Base-by-base conservation (phyloP, 2,888 invertebrate species). In the Eugnorisma glareosa region DNA sequence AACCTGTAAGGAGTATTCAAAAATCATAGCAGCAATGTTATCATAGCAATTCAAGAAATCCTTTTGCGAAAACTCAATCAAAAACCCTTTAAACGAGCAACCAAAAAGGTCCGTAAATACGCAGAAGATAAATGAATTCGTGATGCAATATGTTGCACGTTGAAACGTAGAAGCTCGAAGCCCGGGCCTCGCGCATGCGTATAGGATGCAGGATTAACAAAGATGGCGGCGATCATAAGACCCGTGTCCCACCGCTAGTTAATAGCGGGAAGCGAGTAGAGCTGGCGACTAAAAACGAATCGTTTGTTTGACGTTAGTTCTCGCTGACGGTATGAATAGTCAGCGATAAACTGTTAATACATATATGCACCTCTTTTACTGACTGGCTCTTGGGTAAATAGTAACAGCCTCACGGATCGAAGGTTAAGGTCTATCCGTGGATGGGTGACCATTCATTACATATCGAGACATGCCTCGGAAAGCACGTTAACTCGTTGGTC, bases 161-260 rank as follows among this genome's bases (percentile, higher is more conserved):
- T 79, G 70, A 37, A 57, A 45, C 37, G 43, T 37, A n/a, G n/a
- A 57, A 69, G 57, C 45, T 51, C 31, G 11, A 18, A 1, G 37
- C 28, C 24, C 35, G 24, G 8, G 18, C 0, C 31, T 13, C 54
- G n/a, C 76, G 80, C 80, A 59, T 70, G 76, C 76, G 80, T 11
- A 18, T 57, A n/a, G 37, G 45, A 59, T 10, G 69, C 79, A 68
- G 75, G 51, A 67, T 67, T n/a, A 68, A 57, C 21, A 67, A 68
- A 79, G 21, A 76, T 75, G 75, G 75, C 75, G 68, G 8, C 5
- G 18, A 21, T 7, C 4, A 7, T 31, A 64, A 64, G 40, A 10
- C 18, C 18, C 64, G 13, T n/a, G 64, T 64, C 40, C 10, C n/a
- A 64, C 40, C 18, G 64, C 8, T 0, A 18, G 59, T 1, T 2